Evolutionary conservation across 35 echinoderm and acorn worm genomes (phyloP), one percentile per base, ranked within the genome.

Genomic region (Acanthaster planci): DNA sequence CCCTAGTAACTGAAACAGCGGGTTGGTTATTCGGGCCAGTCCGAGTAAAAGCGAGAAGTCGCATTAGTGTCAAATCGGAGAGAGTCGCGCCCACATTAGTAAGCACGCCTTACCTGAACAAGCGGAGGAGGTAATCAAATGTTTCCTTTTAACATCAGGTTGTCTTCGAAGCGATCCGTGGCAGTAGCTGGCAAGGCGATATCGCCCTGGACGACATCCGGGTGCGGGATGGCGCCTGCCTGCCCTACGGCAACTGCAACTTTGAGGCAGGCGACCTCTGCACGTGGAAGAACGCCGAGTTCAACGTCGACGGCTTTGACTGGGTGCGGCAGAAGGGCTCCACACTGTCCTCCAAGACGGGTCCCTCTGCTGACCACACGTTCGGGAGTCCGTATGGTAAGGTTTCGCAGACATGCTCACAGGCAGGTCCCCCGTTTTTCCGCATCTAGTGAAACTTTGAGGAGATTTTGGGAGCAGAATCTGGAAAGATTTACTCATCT

Each of bases 161-260:
- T 8, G 77, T 90, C 3, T 82, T 90, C 55, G 92, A 94, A 39
- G 82, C 78, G 16, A 82, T 90, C 40, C 47, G 77, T 18, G 87
- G 92, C 21, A 19, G 21, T 0, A 77, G 76, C 23, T 90, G 5
- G 30, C 80, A 57, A 30, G 87, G 87, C 30, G 87, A 90, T 26
- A 94, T 94, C 17, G 82, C 92, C 12, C 64, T 94, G 12, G 92
- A 94, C 77, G 92, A 94, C 87, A 84, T 90, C 36, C 42, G 52
- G 8, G 9, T 94, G 5, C 67, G 39, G 31, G 84, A 86, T 37
- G 92, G 92, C 27, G 38, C 87, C 26, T 94, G 92, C 44, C 22
- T 18, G 18, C 76, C 39, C 1, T 51, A 23, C 37, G 77, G 86
- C 50, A 81, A 80, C 78, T 55, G 86, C 42, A 51, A 79, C 42